These are phyloP conservation scores for Myotis vivesi DNA, from an alignment of 2,797 vertebrate species.

Conservation along the genomic window DNA sequence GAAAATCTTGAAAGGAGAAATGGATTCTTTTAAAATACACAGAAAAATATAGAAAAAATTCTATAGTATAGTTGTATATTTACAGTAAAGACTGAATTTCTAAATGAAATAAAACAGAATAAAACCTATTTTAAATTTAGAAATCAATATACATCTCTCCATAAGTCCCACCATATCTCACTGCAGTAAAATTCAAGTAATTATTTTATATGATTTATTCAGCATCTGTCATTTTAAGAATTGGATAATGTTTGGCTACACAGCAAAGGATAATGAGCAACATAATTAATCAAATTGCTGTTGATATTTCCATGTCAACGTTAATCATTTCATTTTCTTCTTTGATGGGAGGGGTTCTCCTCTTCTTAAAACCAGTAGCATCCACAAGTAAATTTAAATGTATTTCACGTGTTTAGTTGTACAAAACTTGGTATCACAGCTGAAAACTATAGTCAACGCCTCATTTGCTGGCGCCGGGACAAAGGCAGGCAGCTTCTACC, in stretches of 20 bases:
- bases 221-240: constrained; percentile 49
- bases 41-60: constrained; percentile 12
- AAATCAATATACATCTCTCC: constrained; percentile 34
- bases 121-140: constrained; percentile 48
- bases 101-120: constrained; percentile 57
- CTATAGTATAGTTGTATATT: not conserved
- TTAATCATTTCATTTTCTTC: constrained; percentile 51
- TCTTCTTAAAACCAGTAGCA: constrained; percentile 34
- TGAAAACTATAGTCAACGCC: not conserved
- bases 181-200: constrained; percentile 42
- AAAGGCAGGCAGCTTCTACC: not conserved
- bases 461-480: not conserved
- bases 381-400: constrained; percentile 1
- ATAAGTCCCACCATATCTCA: constrained; percentile 13
- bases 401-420: constrained; percentile 13
- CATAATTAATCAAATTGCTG: constrained; percentile 65
- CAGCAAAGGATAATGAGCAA: constrained; percentile 61
- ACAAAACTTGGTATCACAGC: not conserved
- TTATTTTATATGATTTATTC: constrained; percentile 60
- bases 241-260: constrained; percentile 55
- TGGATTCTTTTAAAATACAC: constrained; percentile 22
- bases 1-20: constrained; percentile 39
- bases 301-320: constrained; percentile 62
- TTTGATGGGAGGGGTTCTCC: not conserved
- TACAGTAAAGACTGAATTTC: constrained; percentile 47